Evolutionary conservation across 1,140 invertebrate genomes (phyloP).

Genomic region (Cherax quadricarinatus): DNA sequence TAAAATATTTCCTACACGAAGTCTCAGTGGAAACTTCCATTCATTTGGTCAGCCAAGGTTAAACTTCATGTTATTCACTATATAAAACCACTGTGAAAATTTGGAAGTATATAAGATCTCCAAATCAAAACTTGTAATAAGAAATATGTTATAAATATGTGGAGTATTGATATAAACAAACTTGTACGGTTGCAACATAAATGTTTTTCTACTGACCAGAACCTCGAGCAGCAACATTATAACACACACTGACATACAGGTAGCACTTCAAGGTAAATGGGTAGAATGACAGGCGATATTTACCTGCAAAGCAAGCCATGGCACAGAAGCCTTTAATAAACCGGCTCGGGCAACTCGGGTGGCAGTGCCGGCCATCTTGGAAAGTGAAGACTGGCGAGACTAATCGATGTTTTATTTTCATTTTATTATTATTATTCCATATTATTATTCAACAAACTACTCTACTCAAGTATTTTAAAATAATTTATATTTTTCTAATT

Average conservation of each 20-base stretch:
- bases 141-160: too few species aligned
- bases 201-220: neutral
- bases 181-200: neutral
- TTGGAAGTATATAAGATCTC: too few species aligned
- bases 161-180: neutral
- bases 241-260: neutral
- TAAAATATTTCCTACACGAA: too few species aligned
- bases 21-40: too few species aligned
- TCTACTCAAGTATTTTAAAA: too few species aligned
- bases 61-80: too few species aligned
- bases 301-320: neutral
- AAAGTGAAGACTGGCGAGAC: constrained; percentile 5
- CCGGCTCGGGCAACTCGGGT: constrained; percentile 28
- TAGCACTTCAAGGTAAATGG: neutral
- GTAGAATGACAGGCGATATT: neutral
- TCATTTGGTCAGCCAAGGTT: too few species aligned
- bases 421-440: too few species aligned
- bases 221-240: neutral
- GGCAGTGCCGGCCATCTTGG: constrained; percentile 49
- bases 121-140: too few species aligned
- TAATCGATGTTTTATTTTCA: neutral
- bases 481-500: too few species aligned
- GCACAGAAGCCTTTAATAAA: constrained; percentile 7
- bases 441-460: too few species aligned
- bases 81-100: too few species aligned